Evolutionary conservation across 2,888 invertebrate species (phyloP), one percentile per base, ranked within the genome.

Genomic region (Malacosoma neustria): DNA sequence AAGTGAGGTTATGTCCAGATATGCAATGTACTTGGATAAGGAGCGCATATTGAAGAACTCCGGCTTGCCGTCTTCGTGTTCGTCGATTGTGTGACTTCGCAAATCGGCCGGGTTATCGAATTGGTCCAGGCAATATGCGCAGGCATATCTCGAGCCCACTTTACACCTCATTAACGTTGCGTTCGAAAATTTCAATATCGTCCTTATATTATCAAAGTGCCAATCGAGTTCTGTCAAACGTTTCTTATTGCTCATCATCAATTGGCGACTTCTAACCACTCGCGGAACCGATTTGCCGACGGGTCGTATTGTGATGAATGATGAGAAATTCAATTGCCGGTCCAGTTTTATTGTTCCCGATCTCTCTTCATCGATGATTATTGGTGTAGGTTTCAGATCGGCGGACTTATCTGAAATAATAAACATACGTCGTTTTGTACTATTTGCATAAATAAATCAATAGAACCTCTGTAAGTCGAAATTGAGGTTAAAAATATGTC

Each of bases 41-140:
- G 64, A 63, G 4, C 61, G 46, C 1, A 56, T 57, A 32, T 66
- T 66, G 29, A 71, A 59, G 41, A 69, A 73, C 4, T 65, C 58
- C 1, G 65, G 61, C 32, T 54, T 57, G 4, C 61, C 57, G 2
- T 61, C 45, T 0, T 40, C 37, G 32, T 76, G 75, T 1, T 37
- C 39, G 11, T 57, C 38, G 0, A 54, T 13, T 0, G 71, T 69
- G 35, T 81, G 81, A 1, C 22, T 38, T 36, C 71, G 75, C 2
- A 81, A 41, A 9, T 71, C 69, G 0, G 53, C 46, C 0, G 74
- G 66, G 1, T 63, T 60, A 2, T 50, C 43, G 42, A 60, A 80
- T n/a, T 71, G 68, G 1, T 64, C 56, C 2, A 66, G 49, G 36
- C 81, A 82, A 43, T 70, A 80, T 33, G 71, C 64, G 48, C 81